phyloP scores from a whole-genome alignment of 35 echinoderm and acorn worm species.

The Heliocidaris tuberculata region DNA sequence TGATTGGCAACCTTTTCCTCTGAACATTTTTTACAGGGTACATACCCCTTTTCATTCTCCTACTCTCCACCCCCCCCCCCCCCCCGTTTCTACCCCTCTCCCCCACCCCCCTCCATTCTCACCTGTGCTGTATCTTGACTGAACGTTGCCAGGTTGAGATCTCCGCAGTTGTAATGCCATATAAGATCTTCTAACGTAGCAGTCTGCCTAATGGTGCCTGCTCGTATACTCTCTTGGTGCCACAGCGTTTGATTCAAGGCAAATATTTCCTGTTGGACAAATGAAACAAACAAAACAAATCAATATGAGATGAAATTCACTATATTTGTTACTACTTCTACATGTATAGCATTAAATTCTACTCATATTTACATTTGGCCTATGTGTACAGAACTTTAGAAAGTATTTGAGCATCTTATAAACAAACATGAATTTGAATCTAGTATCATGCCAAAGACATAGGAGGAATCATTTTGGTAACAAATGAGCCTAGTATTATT shows the following conservation, averaged over 20 bases:
- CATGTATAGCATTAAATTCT: no score
- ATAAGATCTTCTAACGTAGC: slow-evolving; percentile 93
- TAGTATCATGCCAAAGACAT: no score
- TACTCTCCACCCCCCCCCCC: neutral
- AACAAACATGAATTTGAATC: no score
- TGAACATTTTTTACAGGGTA: neutral
- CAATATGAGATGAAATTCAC: neutral
- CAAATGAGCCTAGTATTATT: no score
- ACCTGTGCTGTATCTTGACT: slow-evolving; percentile 92
- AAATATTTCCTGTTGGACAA: slow-evolving; percentile 83
- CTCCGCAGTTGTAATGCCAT: slow-evolving; percentile 98
- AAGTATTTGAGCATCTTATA: no score
- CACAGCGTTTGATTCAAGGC: slow-evolving; percentile 93
- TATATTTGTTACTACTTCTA: neutral
- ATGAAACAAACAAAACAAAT: neutral
- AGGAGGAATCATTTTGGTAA: no score
- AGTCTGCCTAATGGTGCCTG: slow-evolving; percentile 56
- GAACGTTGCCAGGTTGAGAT: slow-evolving; percentile 89
- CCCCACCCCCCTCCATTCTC: neutral
- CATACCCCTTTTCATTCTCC: neutral
- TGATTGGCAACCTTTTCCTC: neutral
- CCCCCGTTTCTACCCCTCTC: neutral
- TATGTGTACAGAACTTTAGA: no score
- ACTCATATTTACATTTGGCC: no score
- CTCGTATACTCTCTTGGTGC: slow-evolving; percentile 85